phyloP scores from a whole-genome alignment of 1,140 invertebrate species.

The Drosophila lini region DNA sequence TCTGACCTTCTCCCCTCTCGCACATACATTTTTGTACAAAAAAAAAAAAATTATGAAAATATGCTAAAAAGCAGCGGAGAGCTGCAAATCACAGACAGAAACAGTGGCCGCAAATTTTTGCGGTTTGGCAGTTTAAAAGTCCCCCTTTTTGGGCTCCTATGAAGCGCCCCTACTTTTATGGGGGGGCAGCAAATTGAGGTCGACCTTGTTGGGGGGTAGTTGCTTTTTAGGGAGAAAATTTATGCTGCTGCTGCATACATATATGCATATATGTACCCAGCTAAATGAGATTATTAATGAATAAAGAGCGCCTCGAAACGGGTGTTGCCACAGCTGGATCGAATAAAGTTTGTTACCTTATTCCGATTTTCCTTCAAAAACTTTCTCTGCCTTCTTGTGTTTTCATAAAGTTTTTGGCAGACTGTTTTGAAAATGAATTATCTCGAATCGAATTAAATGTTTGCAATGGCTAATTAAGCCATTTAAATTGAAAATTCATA shows the following conservation, averaged over 20 bases:
- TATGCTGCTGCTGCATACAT: conserved; percentile 3
- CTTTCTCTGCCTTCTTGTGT: conserved; percentile 10
- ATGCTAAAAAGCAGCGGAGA: conserved; percentile 40
- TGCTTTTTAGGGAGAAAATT: background rate
- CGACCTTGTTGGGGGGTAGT: conserved; percentile 25
- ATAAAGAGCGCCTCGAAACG: background rate
- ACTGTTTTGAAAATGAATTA: conserved; percentile 1
- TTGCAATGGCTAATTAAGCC: conserved; percentile 12
- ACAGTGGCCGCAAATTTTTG: conserved; percentile 13
- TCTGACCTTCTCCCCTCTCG: background rate
- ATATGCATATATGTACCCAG: background rate
- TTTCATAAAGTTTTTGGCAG: conserved; percentile 18
- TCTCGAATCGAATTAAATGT: conserved; percentile 14
- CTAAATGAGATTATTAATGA: background rate
- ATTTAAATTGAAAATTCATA: conserved; percentile 23
- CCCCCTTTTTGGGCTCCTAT: background rate
- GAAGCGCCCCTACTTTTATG: conserved; percentile 1
- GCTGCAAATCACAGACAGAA: conserved; percentile 24
- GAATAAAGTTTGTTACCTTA: conserved; percentile 15
- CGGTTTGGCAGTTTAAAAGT: conserved; percentile 28
- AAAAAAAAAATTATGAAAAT: conserved; percentile 70
- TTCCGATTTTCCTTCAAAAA: conserved; percentile 6
- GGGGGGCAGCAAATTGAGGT: conserved; percentile 17
- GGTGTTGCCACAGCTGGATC: conserved; percentile 26
- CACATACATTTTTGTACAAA: conserved; percentile 43